phyloP scores from a whole-genome alignment of 2,888 invertebrate species.

The Toxonevra muliebris region DNA sequence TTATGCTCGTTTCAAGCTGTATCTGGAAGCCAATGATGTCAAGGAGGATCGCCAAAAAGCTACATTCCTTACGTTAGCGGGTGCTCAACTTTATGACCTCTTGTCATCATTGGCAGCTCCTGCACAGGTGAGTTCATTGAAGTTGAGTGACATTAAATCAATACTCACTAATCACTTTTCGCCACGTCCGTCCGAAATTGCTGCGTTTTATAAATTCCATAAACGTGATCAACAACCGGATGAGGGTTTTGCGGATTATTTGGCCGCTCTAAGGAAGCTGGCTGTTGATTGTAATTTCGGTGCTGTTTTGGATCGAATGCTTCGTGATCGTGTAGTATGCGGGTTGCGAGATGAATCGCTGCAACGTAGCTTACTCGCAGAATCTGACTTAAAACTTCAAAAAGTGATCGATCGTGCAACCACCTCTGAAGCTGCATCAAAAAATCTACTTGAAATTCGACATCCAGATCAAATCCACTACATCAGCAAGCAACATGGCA shows the following conservation, averaged over 20 bases:
- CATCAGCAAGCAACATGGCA: constrained; percentile 10
- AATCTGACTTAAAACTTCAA: constrained; percentile 28
- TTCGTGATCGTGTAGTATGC: constrained; percentile 37
- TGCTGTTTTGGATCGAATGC: constrained; percentile 31
- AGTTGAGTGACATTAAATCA: constrained; percentile 28
- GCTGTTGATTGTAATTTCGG: constrained; percentile 37
- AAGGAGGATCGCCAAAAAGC: no score
- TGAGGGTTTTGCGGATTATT: constrained; percentile 31
- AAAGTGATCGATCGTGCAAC: constrained; percentile 33
- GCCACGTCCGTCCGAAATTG: constrained; percentile 37
- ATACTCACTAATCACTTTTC: constrained; percentile 36
- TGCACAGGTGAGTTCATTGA: constrained; percentile 33
- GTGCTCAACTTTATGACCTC: constrained; percentile 34
- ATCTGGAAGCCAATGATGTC: no score
- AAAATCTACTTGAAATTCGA: constrained; percentile 23
- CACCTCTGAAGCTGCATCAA: constrained; percentile 28
- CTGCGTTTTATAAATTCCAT: constrained; percentile 34
- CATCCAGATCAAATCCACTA: constrained; percentile 20
- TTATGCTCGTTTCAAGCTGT: no score
- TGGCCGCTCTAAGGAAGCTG: constrained; percentile 28
- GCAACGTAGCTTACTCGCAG: constrained; percentile 31
- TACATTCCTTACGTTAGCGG: no score
- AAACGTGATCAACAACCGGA: constrained; percentile 34
- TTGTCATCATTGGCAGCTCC: constrained; percentile 40
- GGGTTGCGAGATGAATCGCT: constrained; percentile 32